phyloP scores from a whole-genome alignment of 1,140 invertebrate species.

The silkworm (Bombyx mori) region ASM3026992v2 NC_085129.1:7782501-7783000 shows the following conservation, averaged over 20 bases:
- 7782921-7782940: conserved; percentile 3
- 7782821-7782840: background rate
- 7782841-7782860: conserved; percentile 12
- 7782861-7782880: background rate
- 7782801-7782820: conserved; percentile 7
- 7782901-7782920: conserved; percentile 1
- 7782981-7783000: background rate
- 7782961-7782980: background rate
- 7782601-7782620: no score
- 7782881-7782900: background rate
- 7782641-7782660: no score
- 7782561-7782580: no score
- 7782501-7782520: conserved; percentile 7
- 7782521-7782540: background rate
- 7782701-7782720: conserved; percentile 3
- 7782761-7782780: conserved; percentile 11
- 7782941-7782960: conserved; percentile 4
- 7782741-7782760: conserved; percentile 11
- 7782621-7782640: no score
- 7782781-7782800: conserved; percentile 12
- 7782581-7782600: no score
- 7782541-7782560: no score
- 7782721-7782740: conserved; percentile 11
- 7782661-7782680: background rate
- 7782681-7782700: conserved; percentile 9